A percentile compares a stretch with the other conserved stretches of the same genome.
These are phyloP conservation scores for Semaprochilodus insignis DNA, from an alignment of 2,797 vertebrate genomes.

Conservation along the genomic window DNA sequence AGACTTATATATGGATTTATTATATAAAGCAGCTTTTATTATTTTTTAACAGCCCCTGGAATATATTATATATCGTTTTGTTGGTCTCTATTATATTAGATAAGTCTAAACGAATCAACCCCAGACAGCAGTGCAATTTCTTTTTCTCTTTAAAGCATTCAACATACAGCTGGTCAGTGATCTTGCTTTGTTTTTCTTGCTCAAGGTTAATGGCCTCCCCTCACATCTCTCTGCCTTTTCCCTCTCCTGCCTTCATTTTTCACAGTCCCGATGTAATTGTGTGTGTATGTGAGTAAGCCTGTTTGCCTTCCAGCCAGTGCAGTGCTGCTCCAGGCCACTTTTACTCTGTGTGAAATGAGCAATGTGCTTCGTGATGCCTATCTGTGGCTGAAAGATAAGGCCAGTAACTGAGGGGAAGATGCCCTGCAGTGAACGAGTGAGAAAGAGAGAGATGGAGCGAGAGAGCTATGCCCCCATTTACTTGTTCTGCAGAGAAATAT, in stretches of 20 bases:
- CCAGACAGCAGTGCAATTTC: neutral
- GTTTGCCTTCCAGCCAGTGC: constrained; percentile 32
- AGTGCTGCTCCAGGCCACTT: constrained; percentile 40
- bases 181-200: constrained; percentile 44
- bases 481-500: constrained; percentile 33
- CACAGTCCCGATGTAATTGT: constrained; percentile 32
- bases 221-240: constrained; percentile 48
- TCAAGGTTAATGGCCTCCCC: constrained; percentile 63
- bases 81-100: constrained; percentile 20
- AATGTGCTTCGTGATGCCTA: constrained; percentile 55
- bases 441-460: neutral
- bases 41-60: neutral
- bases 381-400: constrained; percentile 59
- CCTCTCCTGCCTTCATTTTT: constrained; percentile 48
- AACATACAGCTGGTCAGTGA: constrained; percentile 30
- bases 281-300: constrained; percentile 2
- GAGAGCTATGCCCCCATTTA: neutral
- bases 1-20: no score
- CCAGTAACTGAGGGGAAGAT: constrained; percentile 45
- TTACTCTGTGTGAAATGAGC: constrained; percentile 56
- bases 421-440: constrained; percentile 31
- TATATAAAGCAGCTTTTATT: no score
- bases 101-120: constrained; percentile 27
- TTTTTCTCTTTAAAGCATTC: constrained; percentile 4
- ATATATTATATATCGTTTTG: constrained; percentile 15